Conservation (phyloP, 1,140 invertebrate species). For the Hyposmocoma kahamanoa region DNA sequence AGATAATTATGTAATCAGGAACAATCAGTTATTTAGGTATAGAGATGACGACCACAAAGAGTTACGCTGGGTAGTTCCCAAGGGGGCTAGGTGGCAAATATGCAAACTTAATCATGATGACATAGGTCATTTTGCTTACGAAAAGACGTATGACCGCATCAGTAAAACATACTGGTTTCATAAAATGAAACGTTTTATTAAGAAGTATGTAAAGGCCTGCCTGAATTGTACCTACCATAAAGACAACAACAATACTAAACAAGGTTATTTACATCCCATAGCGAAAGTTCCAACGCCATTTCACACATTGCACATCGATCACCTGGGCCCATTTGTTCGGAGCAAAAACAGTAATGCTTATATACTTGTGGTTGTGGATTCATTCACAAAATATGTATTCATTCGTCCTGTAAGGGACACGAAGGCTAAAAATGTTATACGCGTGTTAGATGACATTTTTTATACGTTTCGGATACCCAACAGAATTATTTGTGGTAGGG, state of each 20-base stretch:
- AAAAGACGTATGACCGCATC: conserved; percentile 19
- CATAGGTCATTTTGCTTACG: conserved; percentile 22
- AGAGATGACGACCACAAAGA: neutral
- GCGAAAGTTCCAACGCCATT: conserved; percentile 14
- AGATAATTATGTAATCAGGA: neutral
- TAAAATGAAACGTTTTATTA: conserved; percentile 4
- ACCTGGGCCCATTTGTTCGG: conserved; percentile 15
- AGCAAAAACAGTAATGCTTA: conserved; percentile 19
- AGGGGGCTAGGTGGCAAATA: conserved; percentile 2
- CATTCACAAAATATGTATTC: conserved; percentile 23
- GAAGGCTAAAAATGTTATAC: neutral
- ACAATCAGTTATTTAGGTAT: neutral
- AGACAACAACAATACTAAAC: conserved; percentile 2
- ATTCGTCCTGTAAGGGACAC: neutral
- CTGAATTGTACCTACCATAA: conserved; percentile 9
- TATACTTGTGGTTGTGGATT: conserved; percentile 31
- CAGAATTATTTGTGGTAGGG: conserved; percentile 1
- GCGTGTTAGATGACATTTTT: conserved; percentile 1
- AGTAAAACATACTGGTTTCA: conserved; percentile 22
- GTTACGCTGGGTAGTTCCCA: conserved; percentile 6
- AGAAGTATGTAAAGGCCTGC: conserved; percentile 8
- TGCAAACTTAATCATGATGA: conserved; percentile 19
- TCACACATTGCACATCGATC: conserved; percentile 2
- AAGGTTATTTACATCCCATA: conserved; percentile 13
- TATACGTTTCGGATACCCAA: conserved; percentile 2